Conservation (phyloP, 2,797 vertebrate species). For the Tolypeutes matacus region DNA sequence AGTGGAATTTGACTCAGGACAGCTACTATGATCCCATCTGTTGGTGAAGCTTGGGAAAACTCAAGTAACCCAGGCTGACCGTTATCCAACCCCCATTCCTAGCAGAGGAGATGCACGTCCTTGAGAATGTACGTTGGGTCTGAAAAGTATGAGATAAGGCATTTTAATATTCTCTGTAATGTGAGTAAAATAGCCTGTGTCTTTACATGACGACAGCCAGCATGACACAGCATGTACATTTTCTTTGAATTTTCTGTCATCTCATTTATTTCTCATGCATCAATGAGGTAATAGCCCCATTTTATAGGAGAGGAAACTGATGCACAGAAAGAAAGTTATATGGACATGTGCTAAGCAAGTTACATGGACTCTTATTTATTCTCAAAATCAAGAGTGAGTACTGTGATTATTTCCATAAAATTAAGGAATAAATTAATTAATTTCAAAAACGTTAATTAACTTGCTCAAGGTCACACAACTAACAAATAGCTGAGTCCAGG, state of each 20-base stretch:
- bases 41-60: not conserved
- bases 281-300: not conserved
- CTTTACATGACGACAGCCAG: not conserved
- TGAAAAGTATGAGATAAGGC: not conserved
- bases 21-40: not conserved
- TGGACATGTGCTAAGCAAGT: conserved; percentile 7
- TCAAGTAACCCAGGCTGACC: not conserved
- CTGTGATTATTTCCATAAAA: conserved; percentile 34
- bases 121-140: not conserved
- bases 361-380: not conserved
- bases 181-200: not conserved
- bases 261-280: conserved; percentile 4
- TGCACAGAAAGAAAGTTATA: not conserved
- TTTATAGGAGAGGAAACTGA: conserved; percentile 50
- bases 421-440: conserved; percentile 45
- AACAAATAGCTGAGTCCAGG: not conserved
- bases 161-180: not conserved
- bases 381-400: conserved; percentile 57
- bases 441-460: conserved; percentile 29
- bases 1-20: conserved; percentile 1
- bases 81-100: not conserved
- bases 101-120: not conserved
- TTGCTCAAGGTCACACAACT: not conserved
- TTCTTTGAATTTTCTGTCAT: not conserved
- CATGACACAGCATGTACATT: not conserved